Base-by-base conservation (phyloP, 2,797 vertebrate genomes). In the Knipowitschia caucasica region DNA sequence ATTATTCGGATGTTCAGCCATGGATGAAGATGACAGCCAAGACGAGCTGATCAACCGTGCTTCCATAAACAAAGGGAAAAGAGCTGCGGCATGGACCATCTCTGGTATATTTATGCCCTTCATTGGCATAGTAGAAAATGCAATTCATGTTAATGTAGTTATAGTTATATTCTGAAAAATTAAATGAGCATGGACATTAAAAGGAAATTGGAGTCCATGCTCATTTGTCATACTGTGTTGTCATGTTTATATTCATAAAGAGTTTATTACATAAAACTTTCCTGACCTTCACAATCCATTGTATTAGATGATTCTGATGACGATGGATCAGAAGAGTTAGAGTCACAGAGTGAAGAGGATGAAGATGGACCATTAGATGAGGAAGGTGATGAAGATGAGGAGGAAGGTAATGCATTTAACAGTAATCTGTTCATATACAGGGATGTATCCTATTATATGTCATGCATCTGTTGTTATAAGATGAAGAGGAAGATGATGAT, bases 1-100 rank as follows among this genome's bases (percentile, higher is more conserved):
- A 25, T 46, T 46, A 29, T 71, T 85, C 89, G 80, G 1, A 94
- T 96, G 94, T 71, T 86, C 78, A 84, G 70, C 71, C 81, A 99
- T 99, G 97, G 96, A 95, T 69, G 94, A 95, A 17, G 94, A 93
- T 18, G 90, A 99, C 84, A 96, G 91, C 83, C 93, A 93, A 77
- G 94, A 99, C 24, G 93, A 99, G 68, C 87, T 91, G 59, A 91
- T 94, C 67, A 93, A 91, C 76, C 89, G 86, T 5, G 59, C 87
- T 0, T 88, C 88, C 2, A 76, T 81, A 2, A 81, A 82, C 42
- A 93, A 92, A 86, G 87, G 83, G 44, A 93, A 78, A 55, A 86
- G 74, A 49, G 80, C 84, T 12, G 55, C 76, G 8, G 0, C 63
- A 30, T 87, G 84, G 84, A 49, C 56, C 36, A 84, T 81, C 49